These are phyloP conservation scores for Ylistrum balloti DNA, from an alignment of 1,140 invertebrate genomes.

Conservation along the genomic window DNA sequence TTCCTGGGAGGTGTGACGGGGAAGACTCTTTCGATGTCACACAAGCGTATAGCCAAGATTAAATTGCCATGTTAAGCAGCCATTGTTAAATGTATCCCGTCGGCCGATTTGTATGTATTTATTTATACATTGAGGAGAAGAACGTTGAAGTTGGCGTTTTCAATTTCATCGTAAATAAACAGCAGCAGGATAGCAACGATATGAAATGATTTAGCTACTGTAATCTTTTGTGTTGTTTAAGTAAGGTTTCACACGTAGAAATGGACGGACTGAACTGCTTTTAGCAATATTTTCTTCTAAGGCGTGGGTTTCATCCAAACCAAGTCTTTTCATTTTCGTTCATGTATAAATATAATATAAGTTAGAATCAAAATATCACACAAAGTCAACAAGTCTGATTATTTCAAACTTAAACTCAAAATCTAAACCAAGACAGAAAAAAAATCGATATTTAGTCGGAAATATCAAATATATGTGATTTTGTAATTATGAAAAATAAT, in stretches of 20 bases:
- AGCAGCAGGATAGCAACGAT: not conserved
- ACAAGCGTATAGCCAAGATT: slow-evolving; percentile 12
- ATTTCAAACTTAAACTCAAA: too few relatives aligned
- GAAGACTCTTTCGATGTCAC: not conserved
- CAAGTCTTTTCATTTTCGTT: not conserved
- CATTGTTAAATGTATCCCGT: slow-evolving; percentile 29
- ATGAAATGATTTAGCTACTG: slow-evolving; percentile 29
- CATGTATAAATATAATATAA: not conserved
- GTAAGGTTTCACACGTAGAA: not conserved
- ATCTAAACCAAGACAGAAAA: too few relatives aligned
- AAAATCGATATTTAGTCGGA: too few relatives aligned
- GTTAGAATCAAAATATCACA: not conserved
- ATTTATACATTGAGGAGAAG: slow-evolving; percentile 9
- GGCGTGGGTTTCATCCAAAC: not conserved
- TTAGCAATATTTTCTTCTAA: not conserved
- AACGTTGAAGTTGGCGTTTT: slow-evolving; percentile 7
- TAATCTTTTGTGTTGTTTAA: not conserved
- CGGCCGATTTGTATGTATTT: slow-evolving; percentile 33
- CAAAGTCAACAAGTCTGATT: too few relatives aligned
- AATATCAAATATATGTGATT: too few relatives aligned
- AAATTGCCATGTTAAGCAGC: slow-evolving; percentile 25
- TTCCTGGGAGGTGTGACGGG: slow-evolving; percentile 22
- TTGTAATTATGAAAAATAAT: too few relatives aligned
- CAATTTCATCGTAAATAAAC: slow-evolving; percentile 25
- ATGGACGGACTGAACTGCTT: not conserved